Conservation (phyloP, 2,888 invertebrate genomes). For the Camptogramma bilineatum region DNA sequence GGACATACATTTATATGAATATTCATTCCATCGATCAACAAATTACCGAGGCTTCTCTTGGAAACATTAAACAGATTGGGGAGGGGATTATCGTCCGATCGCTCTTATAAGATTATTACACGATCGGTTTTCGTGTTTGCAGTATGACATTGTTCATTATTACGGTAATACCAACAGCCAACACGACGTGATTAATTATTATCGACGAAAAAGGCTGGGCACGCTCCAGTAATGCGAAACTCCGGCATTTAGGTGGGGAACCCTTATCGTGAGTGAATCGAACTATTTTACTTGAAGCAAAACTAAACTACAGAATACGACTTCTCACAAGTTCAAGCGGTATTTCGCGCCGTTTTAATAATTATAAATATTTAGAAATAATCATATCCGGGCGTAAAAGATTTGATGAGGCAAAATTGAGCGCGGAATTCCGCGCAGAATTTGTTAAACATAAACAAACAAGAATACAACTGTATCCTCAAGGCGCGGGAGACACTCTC, state of each 20-base stretch:
- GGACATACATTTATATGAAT: neutral
- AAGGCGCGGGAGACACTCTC: no score
- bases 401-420: no score
- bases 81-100: neutral
- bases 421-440: no score
- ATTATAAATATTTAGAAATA: no score
- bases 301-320: neutral
- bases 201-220: slow-evolving; percentile 2
- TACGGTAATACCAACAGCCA: slow-evolving; percentile 5
- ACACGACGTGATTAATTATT: slow-evolving; percentile 21
- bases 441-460: no score
- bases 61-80: neutral
- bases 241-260: slow-evolving; percentile 8
- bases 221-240: slow-evolving; percentile 12
- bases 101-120: slow-evolving; percentile 8
- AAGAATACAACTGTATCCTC: no score
- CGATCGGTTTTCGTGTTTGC: slow-evolving; percentile 2
- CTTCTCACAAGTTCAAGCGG: neutral
- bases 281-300: slow-evolving; percentile 6
- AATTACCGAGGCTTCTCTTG: neutral
- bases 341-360: neutral
- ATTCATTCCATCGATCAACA: neutral
- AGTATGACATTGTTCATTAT: slow-evolving; percentile 10
- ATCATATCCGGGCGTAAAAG: neutral
- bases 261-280: slow-evolving; percentile 13